These are phyloP conservation scores for Onychomys arenicola DNA, from an alignment of 2,797 vertebrate species.

Conservation along the genomic window DNA sequence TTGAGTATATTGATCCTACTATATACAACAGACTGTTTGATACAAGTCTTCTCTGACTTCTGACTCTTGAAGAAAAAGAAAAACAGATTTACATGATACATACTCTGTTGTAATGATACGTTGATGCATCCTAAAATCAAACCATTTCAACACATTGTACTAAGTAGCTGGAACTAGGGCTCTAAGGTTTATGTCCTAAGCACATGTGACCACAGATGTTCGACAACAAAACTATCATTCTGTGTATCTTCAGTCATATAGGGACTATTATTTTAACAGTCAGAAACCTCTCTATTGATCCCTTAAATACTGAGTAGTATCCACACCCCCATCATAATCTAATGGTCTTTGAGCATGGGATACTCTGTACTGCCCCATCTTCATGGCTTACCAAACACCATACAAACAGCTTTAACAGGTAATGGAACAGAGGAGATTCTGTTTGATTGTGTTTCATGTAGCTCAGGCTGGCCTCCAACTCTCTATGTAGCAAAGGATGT, in stretches of 20 bases:
- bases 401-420: background rate
- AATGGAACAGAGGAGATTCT: background rate
- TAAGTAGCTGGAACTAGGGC: background rate
- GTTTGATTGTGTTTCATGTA: background rate
- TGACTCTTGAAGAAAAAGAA: background rate
- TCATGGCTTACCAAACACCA: fast-evolving
- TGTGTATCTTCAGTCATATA: background rate
- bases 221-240: background rate
- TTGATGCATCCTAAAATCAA: background rate
- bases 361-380: fast-evolving
- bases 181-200: background rate
- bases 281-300: background rate
- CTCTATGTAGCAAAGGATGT: background rate
- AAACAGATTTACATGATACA: background rate
- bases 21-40: background rate
- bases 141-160: background rate
- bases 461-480: too few species aligned
- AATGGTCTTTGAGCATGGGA: fast-evolving
- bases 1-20: background rate
- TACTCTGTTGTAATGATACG: background rate
- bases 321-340: background rate
- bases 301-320: background rate
- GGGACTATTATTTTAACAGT: background rate
- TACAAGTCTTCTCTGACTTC: background rate
- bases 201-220: background rate